Evolutionary conservation across 2,888 invertebrate species (phyloP), one percentile per base, ranked within the genome.

Genomic region (Belgica antarctica): DNA sequence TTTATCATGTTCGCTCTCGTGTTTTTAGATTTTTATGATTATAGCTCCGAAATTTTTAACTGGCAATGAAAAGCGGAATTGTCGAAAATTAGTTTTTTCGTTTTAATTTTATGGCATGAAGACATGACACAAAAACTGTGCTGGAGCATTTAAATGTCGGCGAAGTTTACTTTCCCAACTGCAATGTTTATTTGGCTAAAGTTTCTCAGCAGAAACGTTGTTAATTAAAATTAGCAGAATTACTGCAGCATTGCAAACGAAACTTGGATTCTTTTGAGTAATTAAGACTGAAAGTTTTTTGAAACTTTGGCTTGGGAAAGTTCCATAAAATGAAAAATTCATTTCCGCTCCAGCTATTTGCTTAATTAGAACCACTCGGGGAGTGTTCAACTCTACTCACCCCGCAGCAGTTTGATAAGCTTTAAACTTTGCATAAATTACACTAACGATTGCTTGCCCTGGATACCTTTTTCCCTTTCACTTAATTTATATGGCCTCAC

Each of bases 31-130:
- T 62, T 62, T 65, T 65, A 65, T 41, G 46, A 65, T 65, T 46
- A 65, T 65, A 47, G 65, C 36, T 22, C 47, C n/a, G 65, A 47
- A 47, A 47, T 65, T 65, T 65, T 47, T 65, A 65, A 47, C 65
- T 65, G 24, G 41, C 36, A 47, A 41, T 65, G 47, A 47, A 47
- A 52, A 31, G 34, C 34, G 12, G 34, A 8, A 5, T 52, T 52
- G 17, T 52, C 34, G n/a, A 31, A 52, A 52, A 19, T 52, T 52
- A 52, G 19, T 52, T 52, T 22, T 5, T 31, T 31, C 34, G 5
- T 12, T 12, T 22, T 17, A 52, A 8, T 52, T 52, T 52, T 52
- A 52, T 52, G 22, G 52, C 52, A 17, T 17, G 19, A 22, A n/a
- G 22, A 52, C 52, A 52, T 52, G 52, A 7, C 22, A 22, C 17